Evolutionary conservation across 2,888 invertebrate species (phyloP), one percentile per base, ranked within the genome.

Genomic region (Oasisia sp.): DNA sequence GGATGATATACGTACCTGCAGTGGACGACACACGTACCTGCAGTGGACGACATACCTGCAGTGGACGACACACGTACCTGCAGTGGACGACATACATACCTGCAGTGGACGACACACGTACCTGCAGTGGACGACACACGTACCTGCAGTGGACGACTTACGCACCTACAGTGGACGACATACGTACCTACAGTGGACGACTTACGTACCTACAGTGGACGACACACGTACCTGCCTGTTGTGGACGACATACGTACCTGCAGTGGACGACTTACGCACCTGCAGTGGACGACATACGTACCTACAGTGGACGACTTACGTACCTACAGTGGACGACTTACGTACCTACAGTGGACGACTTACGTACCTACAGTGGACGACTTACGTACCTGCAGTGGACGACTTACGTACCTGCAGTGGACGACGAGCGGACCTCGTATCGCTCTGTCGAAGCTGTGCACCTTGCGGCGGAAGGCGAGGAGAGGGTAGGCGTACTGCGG

Each of bases 381-480:
- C 38, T 1, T 38, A 2, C 4, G 9, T 7, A 94, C 94, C 93
- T 94, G 93, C 94, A 94, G 92, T 94, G 94, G 3, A 94, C 92
- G 45, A 94, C 38, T 2, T 38, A 38, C 38, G 9, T 50, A 94
- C 94, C 93, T 94, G 93, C 94, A 94, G 92, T 94, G 94, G 1
- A 94, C 93, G 45, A 94, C 38, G 58, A 50, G 91, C 4, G 93
- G 93, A 14, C 94, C 94, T 19, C 93, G 92, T 3, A 92, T 74
- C 32, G 93, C 92, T 89, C 94, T 93, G 32, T 94, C 92, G 32
- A 91, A 93, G 92, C 92, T 92, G n/a, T 93, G 93, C 32, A 94
- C 94, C 91, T 94, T 94, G 50, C 93, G 93, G 38, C 94, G 91
- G 93, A 94, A 94, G 32, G 93, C 94, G 27, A 94, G 93, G 11